Base-by-base conservation (phyloP, 2,797 vertebrate genomes). In the Halcyon smyrnensis region DNA sequence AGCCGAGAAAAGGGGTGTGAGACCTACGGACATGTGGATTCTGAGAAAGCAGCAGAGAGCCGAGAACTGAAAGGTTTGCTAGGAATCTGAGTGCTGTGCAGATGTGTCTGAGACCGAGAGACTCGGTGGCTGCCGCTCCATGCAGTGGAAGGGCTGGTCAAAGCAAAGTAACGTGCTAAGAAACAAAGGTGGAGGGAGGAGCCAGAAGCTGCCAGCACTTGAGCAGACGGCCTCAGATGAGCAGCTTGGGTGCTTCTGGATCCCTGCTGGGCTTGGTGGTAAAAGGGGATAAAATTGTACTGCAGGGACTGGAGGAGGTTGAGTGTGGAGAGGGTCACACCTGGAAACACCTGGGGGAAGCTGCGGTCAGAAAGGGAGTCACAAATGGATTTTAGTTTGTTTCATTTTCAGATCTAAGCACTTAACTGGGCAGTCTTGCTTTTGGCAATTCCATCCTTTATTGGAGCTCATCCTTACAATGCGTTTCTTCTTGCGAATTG, bases 111-210 rank as follows among this genome's bases (percentile, higher is more conserved):
- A 60, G 14, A 43, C 6, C 0, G 23, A 62, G 20, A 16, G 11
- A 12, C 12, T 34, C 0, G 0, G 15, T 32, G 18, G 34, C 23
- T 64, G 53, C 23, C 27, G 23, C 6, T 67, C 24, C 6, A 3
- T 8, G 5, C 4, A 25, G 11, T 8, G 9, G 51, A 59, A 80
- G 14, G n/a, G 43, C 21, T 32, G 30, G 19, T 51, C 45, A 56
- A 71, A 15, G 15, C 8, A 37, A 71, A 53, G 10, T 17, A 74
- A 16, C 0, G 1, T 63, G n/a, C 12, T 80, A 12, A 25, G 76
- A 60, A 91, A 74, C 1, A 8, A 80, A 56, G 43, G n/a, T 4
- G 12, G 48, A 84, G 41, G 6, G 12, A 51, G 32, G 65, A 89
- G 34, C 36, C 13, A 68, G 59, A 45, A 4, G 4, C 9, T 84